Evolutionary conservation across 2,797 vertebrate genomes (phyloP).

Genomic region (Pseudotriccus pelzelni): DNA sequence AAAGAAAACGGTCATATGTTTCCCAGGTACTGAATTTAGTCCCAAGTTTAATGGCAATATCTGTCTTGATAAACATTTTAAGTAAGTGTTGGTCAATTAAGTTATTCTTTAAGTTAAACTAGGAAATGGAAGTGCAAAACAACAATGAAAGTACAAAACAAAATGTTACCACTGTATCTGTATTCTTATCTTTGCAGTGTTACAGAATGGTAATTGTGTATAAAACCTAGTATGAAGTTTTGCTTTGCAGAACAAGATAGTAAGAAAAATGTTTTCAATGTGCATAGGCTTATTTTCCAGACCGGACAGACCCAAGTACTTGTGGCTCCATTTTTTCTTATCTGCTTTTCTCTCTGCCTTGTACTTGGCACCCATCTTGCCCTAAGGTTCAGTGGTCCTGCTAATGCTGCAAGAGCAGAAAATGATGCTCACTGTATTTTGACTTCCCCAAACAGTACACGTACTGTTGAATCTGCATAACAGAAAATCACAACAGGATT

Average conservation of each 20-base stretch:
- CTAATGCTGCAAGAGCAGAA: neutral
- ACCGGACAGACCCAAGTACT: neutral
- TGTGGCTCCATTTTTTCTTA: neutral
- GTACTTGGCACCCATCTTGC: neutral
- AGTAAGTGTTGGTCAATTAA: neutral
- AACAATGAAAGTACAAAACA: neutral
- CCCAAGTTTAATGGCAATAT: neutral
- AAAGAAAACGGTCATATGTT: constrained; percentile 99
- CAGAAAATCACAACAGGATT: neutral
- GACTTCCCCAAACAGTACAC: neutral
- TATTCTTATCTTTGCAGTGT: neutral
- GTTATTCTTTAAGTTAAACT: neutral
- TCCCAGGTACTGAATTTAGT: constrained; percentile 83
- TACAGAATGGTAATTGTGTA: neutral
- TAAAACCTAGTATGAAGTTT: neutral
- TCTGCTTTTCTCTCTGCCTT: neutral
- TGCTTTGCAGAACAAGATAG: neutral
- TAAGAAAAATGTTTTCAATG: neutral
- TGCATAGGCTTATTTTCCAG: neutral
- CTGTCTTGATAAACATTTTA: neutral
- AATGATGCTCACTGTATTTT: neutral
- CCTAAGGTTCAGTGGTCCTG: neutral
- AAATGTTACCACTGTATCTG: neutral
- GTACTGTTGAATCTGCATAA: neutral
- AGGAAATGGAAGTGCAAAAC: neutral